Evolutionary conservation across 1,140 invertebrate species (phyloP).

Genomic region (Drosophila murphyi): DNA sequence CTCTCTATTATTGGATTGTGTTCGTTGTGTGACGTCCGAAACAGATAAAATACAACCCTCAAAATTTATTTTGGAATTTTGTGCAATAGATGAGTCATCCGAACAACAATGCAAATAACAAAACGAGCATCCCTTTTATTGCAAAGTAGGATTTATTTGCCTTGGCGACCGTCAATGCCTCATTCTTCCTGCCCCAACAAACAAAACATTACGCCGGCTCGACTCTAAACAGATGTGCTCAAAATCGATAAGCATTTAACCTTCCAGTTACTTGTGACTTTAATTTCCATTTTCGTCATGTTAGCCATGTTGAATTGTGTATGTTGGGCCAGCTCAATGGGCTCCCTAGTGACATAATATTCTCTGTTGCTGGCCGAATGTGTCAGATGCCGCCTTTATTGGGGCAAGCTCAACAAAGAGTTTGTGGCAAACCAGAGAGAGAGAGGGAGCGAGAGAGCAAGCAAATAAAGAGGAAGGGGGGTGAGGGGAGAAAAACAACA

Average conservation of each 20-base stretch:
- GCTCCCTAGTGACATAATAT: conserved; percentile 62
- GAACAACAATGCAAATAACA: conserved; percentile 14
- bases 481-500: conserved; percentile 4
- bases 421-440: conserved; percentile 4
- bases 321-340: conserved; percentile 7
- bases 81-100: conserved; percentile 24
- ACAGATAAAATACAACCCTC: conserved; percentile 28
- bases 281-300: conserved; percentile 53
- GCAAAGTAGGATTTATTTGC: background rate
- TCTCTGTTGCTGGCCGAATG: conserved; percentile 47
- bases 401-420: conserved; percentile 40
- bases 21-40: background rate
- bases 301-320: conserved; percentile 20
- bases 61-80: background rate
- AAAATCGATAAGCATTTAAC: conserved; percentile 72
- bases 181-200: conserved; percentile 67
- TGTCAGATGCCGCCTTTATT: conserved; percentile 56
- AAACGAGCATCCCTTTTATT: conserved; percentile 23
- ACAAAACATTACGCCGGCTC: conserved; percentile 38
- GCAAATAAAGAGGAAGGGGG: background rate
- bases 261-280: conserved; percentile 56
- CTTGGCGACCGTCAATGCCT: conserved; percentile 9
- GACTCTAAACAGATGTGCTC: conserved; percentile 20
- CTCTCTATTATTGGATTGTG: background rate
- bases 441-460: background rate